These are phyloP conservation scores for Decapterus maruadsi DNA, from an alignment of 2,797 vertebrate species.

Conservation along the genomic window DNA sequence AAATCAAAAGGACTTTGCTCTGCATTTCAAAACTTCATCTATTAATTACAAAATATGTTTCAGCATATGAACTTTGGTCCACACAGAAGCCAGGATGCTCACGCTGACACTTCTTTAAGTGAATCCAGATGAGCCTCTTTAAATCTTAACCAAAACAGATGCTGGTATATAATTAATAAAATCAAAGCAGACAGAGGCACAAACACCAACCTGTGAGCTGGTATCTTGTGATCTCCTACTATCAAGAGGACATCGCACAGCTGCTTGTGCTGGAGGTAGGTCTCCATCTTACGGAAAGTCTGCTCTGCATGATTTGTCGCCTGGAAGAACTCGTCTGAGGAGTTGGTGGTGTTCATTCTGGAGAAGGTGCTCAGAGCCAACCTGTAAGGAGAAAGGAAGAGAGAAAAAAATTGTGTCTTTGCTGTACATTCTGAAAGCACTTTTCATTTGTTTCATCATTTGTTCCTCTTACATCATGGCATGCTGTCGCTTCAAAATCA, in stretches of 20 bases:
- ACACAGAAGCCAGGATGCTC: conserved; percentile 24
- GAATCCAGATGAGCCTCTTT: conserved; percentile 36
- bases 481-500: not conserved
- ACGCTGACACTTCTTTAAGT: conserved; percentile 38
- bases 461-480: not conserved
- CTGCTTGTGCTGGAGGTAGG: conserved; percentile 96
- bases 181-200: conserved; percentile 57
- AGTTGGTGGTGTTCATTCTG: conserved; percentile 88
- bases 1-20: conserved; percentile 29
- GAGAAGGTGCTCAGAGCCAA: conserved; percentile 85
- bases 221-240: conserved; percentile 94
- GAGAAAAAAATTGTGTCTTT: not conserved
- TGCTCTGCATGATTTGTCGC: conserved; percentile 94
- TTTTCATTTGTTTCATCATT: too few species aligned
- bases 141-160: conserved; percentile 34
- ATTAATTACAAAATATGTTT: conserved; percentile 28
- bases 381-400: conserved; percentile 75
- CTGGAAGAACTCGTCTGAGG: conserved; percentile 93
- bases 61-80: conserved; percentile 12
- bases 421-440: not conserved
- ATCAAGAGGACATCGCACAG: conserved; percentile 96
- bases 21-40: conserved; percentile 50
- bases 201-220: conserved; percentile 92
- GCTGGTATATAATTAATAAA: conserved; percentile 52
- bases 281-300: conserved; percentile 97